Conservation (phyloP, 2,113 vertebrate species). For the Salvelinus sp. region DNA sequence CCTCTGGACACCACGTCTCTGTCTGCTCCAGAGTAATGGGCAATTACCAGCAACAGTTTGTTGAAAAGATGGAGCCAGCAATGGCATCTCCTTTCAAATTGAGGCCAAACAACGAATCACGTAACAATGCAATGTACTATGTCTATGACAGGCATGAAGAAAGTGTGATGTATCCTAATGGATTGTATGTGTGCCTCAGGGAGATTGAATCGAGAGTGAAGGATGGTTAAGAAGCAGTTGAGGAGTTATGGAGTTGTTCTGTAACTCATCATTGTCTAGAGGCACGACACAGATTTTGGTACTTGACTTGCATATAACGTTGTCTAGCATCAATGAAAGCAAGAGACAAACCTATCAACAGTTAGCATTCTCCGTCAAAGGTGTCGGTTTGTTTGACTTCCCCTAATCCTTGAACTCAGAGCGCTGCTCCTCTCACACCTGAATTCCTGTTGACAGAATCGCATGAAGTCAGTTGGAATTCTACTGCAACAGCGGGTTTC, state of each 20-base stretch:
- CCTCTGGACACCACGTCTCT: conserved; percentile 66
- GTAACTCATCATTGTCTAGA: conserved; percentile 23
- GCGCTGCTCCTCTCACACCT: conserved; percentile 9
- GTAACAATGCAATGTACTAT: background rate
- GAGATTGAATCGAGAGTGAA: background rate
- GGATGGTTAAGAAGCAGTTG: conserved; percentile 7
- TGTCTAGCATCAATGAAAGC: conserved; percentile 10
- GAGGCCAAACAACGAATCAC: conserved; percentile 35
- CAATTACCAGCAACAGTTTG: conserved; percentile 72
- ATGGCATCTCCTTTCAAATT: conserved; percentile 67
- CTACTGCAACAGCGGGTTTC: conserved; percentile 34
- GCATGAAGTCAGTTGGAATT: conserved; percentile 24
- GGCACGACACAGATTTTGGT: conserved; percentile 28
- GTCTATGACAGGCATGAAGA: background rate
- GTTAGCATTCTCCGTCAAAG: background rate
- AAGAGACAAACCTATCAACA: conserved; percentile 12
- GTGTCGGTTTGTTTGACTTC: conserved; percentile 1
- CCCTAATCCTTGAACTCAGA: conserved; percentile 19
- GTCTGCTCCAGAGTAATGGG: conserved; percentile 66
- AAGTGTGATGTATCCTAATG: background rate
- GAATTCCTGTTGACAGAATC: conserved; percentile 22
- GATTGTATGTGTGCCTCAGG: background rate
- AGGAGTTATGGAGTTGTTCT: conserved; percentile 36
- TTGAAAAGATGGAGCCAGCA: conserved; percentile 70
- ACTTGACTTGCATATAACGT: conserved; percentile 30